These are phyloP conservation scores for Scaptomyza parva DNA, from an alignment of 2,888 invertebrate species.

Conservation along the genomic window DNA sequence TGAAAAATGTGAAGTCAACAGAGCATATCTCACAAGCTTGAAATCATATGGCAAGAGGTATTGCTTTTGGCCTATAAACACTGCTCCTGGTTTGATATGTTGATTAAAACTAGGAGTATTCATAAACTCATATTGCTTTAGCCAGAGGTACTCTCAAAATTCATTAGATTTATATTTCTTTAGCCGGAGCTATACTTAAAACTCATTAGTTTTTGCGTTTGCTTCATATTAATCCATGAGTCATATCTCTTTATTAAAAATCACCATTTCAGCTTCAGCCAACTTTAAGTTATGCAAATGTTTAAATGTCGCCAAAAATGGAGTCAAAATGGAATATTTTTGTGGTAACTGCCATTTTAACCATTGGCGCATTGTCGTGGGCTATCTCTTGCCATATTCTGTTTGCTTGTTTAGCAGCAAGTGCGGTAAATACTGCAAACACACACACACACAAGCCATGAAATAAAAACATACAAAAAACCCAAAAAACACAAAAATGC, in stretches of 20 bases:
- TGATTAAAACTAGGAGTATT: too few relatives aligned
- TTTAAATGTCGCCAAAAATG: slow-evolving; percentile 13
- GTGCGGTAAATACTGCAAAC: slow-evolving; percentile 55
- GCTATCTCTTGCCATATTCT: slow-evolving; percentile 66
- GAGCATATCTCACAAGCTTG: not conserved
- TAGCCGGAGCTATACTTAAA: too few relatives aligned
- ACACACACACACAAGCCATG: slow-evolving; percentile 22
- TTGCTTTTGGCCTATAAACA: not conserved
- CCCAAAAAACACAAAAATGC: slow-evolving; percentile 12
- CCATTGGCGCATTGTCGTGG: slow-evolving; percentile 44
- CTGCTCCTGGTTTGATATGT: not conserved
- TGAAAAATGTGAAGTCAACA: not conserved
- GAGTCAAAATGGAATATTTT: slow-evolving; percentile 24
- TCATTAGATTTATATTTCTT: too few relatives aligned
- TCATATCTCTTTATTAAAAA: too few relatives aligned
- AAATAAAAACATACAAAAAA: not conserved
- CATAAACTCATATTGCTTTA: not conserved
- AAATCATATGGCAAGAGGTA: not conserved
- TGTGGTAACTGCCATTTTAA: slow-evolving; percentile 35
- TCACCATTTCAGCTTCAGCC: slow-evolving; percentile 3
- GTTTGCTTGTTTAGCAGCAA: slow-evolving; percentile 67
- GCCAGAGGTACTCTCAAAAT: too few relatives aligned
- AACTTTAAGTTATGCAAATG: slow-evolving; percentile 16
- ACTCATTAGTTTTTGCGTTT: too few relatives aligned
- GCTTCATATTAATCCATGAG: not conserved